Evolutionary conservation across 2,113 vertebrate genomes (phyloP).

Genomic region (Sylvilagus bachmani): DNA sequence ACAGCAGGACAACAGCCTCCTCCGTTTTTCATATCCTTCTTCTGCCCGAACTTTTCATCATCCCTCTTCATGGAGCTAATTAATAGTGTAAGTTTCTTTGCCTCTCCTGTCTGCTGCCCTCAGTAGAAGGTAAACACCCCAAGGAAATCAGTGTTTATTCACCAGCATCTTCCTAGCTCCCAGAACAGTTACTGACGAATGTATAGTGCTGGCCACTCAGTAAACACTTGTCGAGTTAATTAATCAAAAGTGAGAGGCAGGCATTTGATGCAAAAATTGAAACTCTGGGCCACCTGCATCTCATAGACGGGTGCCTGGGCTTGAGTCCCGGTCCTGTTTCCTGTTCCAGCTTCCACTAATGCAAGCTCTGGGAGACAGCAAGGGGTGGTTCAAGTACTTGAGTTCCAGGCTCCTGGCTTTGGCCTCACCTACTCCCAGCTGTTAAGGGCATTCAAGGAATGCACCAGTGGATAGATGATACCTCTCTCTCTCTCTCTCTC

Average conservation of each 20-base stretch:
- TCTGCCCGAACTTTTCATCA: background rate
- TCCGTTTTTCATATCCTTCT: background rate
- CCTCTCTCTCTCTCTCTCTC: no score
- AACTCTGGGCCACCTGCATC: no score
- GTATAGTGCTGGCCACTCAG: background rate
- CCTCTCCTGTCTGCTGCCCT: background rate
- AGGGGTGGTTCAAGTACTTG: no score
- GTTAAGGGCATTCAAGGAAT: no score
- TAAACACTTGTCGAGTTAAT: constrained; percentile 1
- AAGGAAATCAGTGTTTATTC: background rate
- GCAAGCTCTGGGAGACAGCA: no score
- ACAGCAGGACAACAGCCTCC: background rate
- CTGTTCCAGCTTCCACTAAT: no score
- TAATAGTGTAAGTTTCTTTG: background rate
- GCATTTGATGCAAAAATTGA: no score
- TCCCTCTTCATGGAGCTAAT: background rate
- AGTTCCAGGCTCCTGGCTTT: no score
- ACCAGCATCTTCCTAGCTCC: background rate
- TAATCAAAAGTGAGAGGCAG: background rate
- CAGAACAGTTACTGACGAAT: background rate
- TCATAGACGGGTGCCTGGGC: no score
- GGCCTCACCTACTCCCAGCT: no score
- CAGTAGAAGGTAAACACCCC: background rate
- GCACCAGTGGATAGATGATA: no score
- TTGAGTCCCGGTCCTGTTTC: no score